Percentiles rank a stretch among this genome's conserved stretches.
Evolutionary conservation across 2,113 vertebrate genomes (phyloP).

Genomic region (Scomber scombrus): DNA sequence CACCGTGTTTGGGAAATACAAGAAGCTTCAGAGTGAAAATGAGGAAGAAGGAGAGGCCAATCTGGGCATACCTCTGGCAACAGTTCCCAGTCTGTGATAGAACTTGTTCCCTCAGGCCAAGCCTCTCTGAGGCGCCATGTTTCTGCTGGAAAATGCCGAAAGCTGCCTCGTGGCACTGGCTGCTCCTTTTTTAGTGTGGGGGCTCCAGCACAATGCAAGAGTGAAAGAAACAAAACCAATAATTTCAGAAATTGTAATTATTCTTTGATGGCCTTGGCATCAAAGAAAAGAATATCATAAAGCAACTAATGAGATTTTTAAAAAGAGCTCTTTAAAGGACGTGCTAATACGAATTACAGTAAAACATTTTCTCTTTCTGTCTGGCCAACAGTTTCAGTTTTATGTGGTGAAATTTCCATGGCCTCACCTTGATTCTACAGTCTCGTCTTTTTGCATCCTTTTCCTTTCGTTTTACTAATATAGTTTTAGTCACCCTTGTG

Average conservation of each 20-base stretch:
- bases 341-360: neutral
- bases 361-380: neutral
- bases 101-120: conserved; percentile 63
- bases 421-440: neutral
- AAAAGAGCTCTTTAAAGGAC: neutral
- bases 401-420: neutral
- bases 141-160: conserved; percentile 62
- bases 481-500: neutral
- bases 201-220: conserved; percentile 7
- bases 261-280: neutral
- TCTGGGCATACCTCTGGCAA: conserved; percentile 58
- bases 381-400: conserved; percentile 7
- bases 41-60: conserved; percentile 28
- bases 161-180: conserved; percentile 52
- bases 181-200: neutral
- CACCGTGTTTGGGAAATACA: conserved; percentile 24
- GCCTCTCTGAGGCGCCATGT: conserved; percentile 39
- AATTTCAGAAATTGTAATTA: neutral
- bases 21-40: conserved; percentile 40
- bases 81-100: conserved; percentile 53
- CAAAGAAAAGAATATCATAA: neutral
- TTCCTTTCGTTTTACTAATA: neutral
- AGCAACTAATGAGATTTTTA: neutral
- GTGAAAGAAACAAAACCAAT: neutral
- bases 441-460: neutral